These are phyloP conservation scores for Tragelaphus imberbis DNA, from an alignment of 2,113 vertebrate species.

Conservation along the genomic window DNA sequence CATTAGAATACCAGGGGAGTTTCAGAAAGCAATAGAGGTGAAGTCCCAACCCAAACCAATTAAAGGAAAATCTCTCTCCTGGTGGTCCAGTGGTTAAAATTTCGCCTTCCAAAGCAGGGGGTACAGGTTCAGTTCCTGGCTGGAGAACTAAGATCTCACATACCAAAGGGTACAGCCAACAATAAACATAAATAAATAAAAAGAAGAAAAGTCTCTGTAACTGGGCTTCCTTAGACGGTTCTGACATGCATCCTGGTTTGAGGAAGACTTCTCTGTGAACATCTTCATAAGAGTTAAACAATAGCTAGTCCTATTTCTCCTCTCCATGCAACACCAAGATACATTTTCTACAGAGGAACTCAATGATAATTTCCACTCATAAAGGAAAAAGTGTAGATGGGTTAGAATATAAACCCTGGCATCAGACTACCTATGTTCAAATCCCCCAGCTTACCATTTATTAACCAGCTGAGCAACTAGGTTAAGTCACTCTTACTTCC, in stretches of 20 bases:
- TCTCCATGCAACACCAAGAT: neutral
- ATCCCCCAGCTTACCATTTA: neutral
- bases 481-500: neutral
- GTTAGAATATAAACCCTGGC: neutral
- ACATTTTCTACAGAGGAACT: neutral
- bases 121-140: neutral
- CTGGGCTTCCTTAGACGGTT: neutral
- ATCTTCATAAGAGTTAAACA: neutral
- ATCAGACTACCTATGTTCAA: neutral
- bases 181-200: neutral
- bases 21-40: neutral
- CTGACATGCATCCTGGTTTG: neutral
- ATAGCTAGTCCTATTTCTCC: neutral
- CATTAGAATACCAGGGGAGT: neutral
- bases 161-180: neutral
- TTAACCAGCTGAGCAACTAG: neutral
- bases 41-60: neutral
- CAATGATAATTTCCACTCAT: neutral
- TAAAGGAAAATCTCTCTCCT: neutral
- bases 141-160: neutral
- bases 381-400: neutral
- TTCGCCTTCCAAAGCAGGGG: neutral
- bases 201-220: neutral
- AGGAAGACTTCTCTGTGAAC: neutral
- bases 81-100: neutral